Percentiles rank a stretch among this genome's conserved stretches.
These are phyloP conservation scores for Lerema accius DNA, from an alignment of 1,140 invertebrate species.

Conservation along the genomic window DNA sequence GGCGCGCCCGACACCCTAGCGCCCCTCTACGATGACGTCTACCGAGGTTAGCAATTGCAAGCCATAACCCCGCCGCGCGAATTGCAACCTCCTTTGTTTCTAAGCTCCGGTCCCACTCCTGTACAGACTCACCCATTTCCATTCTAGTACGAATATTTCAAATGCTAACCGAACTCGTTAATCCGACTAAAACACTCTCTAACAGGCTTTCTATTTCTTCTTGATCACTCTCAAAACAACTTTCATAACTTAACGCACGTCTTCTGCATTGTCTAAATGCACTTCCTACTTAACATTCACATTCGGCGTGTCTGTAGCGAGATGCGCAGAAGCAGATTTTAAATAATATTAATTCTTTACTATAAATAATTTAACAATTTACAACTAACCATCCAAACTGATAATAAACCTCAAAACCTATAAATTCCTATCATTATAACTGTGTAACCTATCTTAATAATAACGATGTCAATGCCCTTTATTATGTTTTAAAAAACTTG, in stretches of 20 bases:
- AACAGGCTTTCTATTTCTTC: constrained; percentile 26
- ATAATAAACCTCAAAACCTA: not conserved
- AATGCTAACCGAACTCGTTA: constrained; percentile 16
- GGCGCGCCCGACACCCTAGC: constrained; percentile 77
- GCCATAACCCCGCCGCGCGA: constrained; percentile 44
- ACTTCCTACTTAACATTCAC: constrained; percentile 3
- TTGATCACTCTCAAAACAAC: constrained; percentile 22
- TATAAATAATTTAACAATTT: not conserved
- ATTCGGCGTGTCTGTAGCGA: not conserved
- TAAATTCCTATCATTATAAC: not conserved
- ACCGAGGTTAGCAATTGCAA: constrained; percentile 77
- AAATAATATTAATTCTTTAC: not conserved
- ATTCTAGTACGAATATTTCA: constrained; percentile 26
- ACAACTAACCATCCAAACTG: too few relatives aligned
- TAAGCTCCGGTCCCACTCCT: constrained; percentile 36
- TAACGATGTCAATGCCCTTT: not conserved
- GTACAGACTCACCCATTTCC: constrained; percentile 29
- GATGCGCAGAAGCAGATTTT: constrained; percentile 10
- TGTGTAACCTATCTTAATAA: not conserved
- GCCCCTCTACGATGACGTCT: constrained; percentile 80
- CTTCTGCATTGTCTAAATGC: constrained; percentile 8
- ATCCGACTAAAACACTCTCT: constrained; percentile 11
- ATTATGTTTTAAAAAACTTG: too few relatives aligned
- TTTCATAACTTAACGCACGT: constrained; percentile 25
- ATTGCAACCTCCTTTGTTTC: constrained; percentile 66